These are phyloP conservation scores for Pteromalus puparum DNA, from an alignment of 1,140 invertebrate species.

Conservation along the genomic window DNA sequence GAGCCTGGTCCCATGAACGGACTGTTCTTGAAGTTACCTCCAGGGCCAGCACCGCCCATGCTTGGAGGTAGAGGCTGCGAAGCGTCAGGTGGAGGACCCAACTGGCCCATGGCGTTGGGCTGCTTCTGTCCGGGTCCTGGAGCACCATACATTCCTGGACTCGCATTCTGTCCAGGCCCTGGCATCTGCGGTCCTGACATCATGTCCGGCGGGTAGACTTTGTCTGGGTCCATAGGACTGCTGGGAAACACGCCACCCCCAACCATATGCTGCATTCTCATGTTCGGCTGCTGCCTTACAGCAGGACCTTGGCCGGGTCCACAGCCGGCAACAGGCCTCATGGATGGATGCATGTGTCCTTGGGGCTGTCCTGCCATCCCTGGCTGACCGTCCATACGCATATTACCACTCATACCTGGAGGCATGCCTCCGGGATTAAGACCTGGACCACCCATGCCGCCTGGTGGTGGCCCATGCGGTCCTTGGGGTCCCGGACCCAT, in stretches of 20 bases:
- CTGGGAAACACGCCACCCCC: constrained; percentile 74
- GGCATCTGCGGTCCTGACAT: constrained; percentile 62
- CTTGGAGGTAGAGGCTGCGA: constrained; percentile 86
- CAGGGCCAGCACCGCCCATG: constrained; percentile 80
- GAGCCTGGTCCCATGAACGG: constrained; percentile 89
- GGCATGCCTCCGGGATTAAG: constrained; percentile 72
- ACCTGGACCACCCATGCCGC: constrained; percentile 59
- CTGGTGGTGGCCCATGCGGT: constrained; percentile 58
- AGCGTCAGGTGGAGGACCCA: constrained; percentile 76
- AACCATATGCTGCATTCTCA: constrained; percentile 79
- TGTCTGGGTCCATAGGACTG: constrained; percentile 73
- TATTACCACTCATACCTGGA: constrained; percentile 71
- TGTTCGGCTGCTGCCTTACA: constrained; percentile 65
- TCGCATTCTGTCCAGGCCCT: constrained; percentile 61
- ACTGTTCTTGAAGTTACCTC: constrained; percentile 85
- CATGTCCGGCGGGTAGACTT: constrained; percentile 73
- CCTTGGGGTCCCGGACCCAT: constrained; percentile 51
- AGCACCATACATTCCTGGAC: constrained; percentile 67
- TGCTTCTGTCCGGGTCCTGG: constrained; percentile 62
- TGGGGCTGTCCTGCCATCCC: constrained; percentile 68
- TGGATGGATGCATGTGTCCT: constrained; percentile 66
- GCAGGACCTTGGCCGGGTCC: constrained; percentile 41
- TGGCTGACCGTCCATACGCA: constrained; percentile 70
- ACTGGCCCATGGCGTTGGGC: constrained; percentile 76
- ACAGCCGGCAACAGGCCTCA: constrained; percentile 67